Evolutionary conservation across 2,888 invertebrate species (phyloP), one percentile per base, ranked within the genome.

Genomic region (Drosophila tripunctata): DNA sequence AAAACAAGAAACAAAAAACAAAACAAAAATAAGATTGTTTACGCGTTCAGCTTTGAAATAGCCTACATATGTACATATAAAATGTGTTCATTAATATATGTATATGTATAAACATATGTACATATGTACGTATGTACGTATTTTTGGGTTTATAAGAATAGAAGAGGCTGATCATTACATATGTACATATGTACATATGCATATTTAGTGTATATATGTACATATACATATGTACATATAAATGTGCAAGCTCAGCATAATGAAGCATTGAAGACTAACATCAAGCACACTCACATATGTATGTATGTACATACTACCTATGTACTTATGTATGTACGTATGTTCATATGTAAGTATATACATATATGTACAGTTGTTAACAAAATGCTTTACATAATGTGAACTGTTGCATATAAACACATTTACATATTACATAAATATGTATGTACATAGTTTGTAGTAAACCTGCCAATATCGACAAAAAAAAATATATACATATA

Each of bases 11-110:
- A n/a, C n/a, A n/a, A 56, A 68, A 67, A 63, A 55, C 60, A 44
- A 79, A 63, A 66, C 58, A 70, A 62, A 72, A 75, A 82, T 70
- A 61, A 61, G 69, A 67, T 75, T 77, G 78, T 86, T 85, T 77
- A 83, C 75, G 76, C 77, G 66, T 77, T 77, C 48, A n/a, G 57
- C 57, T 47, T 40, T 30, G 41, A 50, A 54, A 51, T 41, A 36
- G 45, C 56, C 30, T 44, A n/a, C 1, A 2, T 45, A 31, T 33
- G 2, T 33, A 31, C 4, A 21, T 52, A 43, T 17, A 0, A 48
- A 41, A n/a, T n/a, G n/a, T 24, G 24, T n/a, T 22, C 22, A 36
- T 5, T 30, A 6, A 4, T 21, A 21, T 21, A 21, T 19, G 38
- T 43, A 27, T 19, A 43, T 22, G 12, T 38, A 45, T 12, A 21